phyloP scores from a whole-genome alignment of 2,113 vertebrate genomes.

The Pteruthius melanotis region DNA sequence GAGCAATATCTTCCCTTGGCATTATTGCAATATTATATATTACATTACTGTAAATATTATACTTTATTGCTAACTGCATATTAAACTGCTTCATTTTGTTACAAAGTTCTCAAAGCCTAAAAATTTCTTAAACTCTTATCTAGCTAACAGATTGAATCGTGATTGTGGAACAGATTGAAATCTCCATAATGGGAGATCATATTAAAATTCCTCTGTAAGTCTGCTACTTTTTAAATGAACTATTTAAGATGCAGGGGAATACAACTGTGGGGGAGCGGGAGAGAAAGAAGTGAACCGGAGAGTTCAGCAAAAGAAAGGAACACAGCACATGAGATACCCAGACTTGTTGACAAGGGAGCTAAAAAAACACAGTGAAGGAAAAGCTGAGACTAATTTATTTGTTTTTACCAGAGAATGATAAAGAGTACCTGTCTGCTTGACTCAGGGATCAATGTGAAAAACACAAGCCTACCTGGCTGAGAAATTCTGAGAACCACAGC shows the following conservation, averaged over 20 bases:
- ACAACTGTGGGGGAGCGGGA: not conserved
- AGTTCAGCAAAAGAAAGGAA: not conserved
- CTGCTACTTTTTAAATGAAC: slow-evolving; percentile 8
- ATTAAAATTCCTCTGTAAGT: slow-evolving; percentile 35
- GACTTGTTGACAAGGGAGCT: not conserved
- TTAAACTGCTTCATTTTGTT: not conserved
- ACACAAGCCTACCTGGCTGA: not conserved
- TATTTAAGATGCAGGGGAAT: slow-evolving; percentile 16
- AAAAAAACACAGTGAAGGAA: not conserved
- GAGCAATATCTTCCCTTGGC: not conserved
- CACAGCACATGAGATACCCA: not conserved
- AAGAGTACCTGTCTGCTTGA: not conserved
- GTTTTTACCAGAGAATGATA: not conserved
- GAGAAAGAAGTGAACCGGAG: not conserved
- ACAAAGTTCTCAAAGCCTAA: slow-evolving; percentile 3
- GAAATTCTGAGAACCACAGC: not conserved
- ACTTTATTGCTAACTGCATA: not conserved
- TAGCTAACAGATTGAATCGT: slow-evolving; percentile 47
- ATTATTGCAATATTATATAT: too few species aligned
- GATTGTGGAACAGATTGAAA: slow-evolving; percentile 58
- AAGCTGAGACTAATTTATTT: not conserved
- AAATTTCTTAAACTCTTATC: not conserved
- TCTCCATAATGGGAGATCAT: slow-evolving; percentile 51
- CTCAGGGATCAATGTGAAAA: not conserved
- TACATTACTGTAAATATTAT: not conserved